Conservation (phyloP, 2,113 vertebrate species). For the Nycticebus coucang region DNA sequence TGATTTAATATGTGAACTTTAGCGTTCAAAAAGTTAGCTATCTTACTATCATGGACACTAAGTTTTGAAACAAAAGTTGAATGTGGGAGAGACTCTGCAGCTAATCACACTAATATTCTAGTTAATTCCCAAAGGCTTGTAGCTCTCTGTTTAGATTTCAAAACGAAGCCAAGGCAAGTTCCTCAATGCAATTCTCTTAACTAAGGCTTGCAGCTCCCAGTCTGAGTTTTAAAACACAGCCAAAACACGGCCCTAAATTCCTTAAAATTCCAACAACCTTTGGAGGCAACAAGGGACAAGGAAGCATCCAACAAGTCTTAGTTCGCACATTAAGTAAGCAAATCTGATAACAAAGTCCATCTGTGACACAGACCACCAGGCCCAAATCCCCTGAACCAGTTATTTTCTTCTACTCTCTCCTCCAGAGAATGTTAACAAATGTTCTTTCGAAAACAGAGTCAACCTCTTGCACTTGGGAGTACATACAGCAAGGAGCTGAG, state of each 20-base stretch:
- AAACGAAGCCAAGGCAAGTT: not conserved
- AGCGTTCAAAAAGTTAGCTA: not conserved
- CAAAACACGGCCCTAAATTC: constrained; percentile 18
- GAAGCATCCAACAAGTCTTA: not conserved
- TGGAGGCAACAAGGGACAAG: not conserved
- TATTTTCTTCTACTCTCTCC: not conserved
- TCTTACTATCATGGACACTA: not conserved
- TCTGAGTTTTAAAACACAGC: constrained; percentile 29
- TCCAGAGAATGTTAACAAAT: not conserved
- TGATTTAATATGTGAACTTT: constrained; percentile 33
- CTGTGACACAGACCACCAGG: not conserved
- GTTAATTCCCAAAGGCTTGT: not conserved
- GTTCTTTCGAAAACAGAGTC: not conserved
- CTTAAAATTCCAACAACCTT: not conserved
- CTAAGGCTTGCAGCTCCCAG: not conserved
- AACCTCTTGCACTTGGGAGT: not conserved
- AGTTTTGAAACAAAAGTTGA: not conserved
- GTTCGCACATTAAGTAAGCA: not conserved
- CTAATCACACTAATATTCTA: constrained; percentile 25
- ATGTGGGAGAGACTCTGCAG: not conserved
- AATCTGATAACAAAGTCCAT: not conserved
- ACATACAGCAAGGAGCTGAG: not conserved
- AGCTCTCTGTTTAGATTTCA: not conserved
- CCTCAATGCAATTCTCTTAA: constrained; percentile 2
- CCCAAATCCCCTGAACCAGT: not conserved